These are phyloP conservation scores for Psilanteris sp. DNA, from an alignment of 1,140 invertebrate species.

Conservation along the genomic window DNA sequence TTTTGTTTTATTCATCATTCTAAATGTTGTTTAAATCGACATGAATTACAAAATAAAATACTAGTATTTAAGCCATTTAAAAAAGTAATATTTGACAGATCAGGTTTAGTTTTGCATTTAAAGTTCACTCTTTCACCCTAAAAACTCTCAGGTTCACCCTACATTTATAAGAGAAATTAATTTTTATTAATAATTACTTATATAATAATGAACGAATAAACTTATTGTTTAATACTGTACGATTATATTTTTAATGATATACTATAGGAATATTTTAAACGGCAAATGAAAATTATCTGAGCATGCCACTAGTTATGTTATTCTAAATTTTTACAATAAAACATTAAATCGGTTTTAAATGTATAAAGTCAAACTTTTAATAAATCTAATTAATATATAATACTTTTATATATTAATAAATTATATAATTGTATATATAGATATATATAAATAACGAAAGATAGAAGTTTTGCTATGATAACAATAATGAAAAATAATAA, in stretches of 20 bases:
- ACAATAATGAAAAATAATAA: too few relatives aligned
- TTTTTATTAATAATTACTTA: constrained; percentile 1
- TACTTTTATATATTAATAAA: neutral
- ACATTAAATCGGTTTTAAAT: too few relatives aligned
- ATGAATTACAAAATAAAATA: neutral
- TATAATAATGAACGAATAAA: too few relatives aligned
- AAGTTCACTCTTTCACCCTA: constrained; percentile 8
- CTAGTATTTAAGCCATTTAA: constrained; percentile 5
- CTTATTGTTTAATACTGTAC: too few relatives aligned
- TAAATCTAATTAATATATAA: too few relatives aligned
- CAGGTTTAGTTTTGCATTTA: neutral
- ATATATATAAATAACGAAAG: too few relatives aligned
- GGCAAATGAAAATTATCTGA: constrained; percentile 69
- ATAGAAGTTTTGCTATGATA: too few relatives aligned
- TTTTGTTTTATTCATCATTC: neutral
- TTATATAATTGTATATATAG: too few relatives aligned
- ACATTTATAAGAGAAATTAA: constrained; percentile 11
- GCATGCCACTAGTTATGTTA: constrained; percentile 63
- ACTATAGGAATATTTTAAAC: too few relatives aligned
- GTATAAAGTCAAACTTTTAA: too few relatives aligned
- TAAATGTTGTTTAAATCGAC: constrained; percentile 10
- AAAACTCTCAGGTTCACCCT: constrained; percentile 70
- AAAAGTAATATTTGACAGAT: neutral
- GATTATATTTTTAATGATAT: too few relatives aligned
- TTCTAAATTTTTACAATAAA: neutral